Evolutionary conservation across 2,888 invertebrate species (phyloP).

Genomic region (Eristalis intricaria): DNA sequence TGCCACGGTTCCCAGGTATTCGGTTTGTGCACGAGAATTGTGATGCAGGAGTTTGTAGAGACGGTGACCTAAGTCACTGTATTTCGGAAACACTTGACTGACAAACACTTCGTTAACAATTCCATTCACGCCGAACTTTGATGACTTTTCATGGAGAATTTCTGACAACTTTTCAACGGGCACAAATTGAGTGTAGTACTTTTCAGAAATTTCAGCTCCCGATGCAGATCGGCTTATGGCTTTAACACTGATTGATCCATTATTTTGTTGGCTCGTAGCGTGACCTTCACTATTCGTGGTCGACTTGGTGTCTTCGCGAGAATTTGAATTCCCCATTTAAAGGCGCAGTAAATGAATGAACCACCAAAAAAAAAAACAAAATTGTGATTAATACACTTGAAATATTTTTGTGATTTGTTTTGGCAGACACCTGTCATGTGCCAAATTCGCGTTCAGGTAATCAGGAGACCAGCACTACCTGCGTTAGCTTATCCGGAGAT

Average conservation of each 20-base stretch:
- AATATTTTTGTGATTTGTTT: constrained; percentile 64
- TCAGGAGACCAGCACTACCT: constrained; percentile 13
- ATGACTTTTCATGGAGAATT: constrained; percentile 87
- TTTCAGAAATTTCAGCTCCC: constrained; percentile 86
- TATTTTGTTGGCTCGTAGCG: constrained; percentile 5
- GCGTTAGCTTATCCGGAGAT: background rate
- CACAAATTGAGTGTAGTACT: constrained; percentile 85
- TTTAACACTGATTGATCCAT: constrained; percentile 15
- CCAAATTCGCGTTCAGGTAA: constrained; percentile 52
- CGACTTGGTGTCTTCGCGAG: constrained; percentile 56
- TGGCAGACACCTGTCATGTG: constrained; percentile 53
- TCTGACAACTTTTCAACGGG: constrained; percentile 90
- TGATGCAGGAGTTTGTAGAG: constrained; percentile 86
- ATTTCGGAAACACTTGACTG: constrained; percentile 89
- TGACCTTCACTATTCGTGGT: constrained; percentile 39
- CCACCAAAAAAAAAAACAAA: constrained; percentile 32
- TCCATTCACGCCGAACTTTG: constrained; percentile 87
- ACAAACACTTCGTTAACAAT: constrained; percentile 84
- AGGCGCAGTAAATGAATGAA: constrained; percentile 51
- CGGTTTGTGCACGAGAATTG: constrained; percentile 84
- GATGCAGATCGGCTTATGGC: constrained; percentile 85
- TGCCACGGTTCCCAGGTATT: constrained; percentile 84
- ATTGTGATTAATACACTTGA: constrained; percentile 54
- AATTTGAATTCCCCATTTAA: constrained; percentile 67
- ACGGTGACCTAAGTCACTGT: constrained; percentile 87